Percentiles rank a stretch among this genome's conserved stretches.
phyloP scores from a whole-genome alignment of 2,797 vertebrate genomes.

The Hydrolagus colliei region DNA sequence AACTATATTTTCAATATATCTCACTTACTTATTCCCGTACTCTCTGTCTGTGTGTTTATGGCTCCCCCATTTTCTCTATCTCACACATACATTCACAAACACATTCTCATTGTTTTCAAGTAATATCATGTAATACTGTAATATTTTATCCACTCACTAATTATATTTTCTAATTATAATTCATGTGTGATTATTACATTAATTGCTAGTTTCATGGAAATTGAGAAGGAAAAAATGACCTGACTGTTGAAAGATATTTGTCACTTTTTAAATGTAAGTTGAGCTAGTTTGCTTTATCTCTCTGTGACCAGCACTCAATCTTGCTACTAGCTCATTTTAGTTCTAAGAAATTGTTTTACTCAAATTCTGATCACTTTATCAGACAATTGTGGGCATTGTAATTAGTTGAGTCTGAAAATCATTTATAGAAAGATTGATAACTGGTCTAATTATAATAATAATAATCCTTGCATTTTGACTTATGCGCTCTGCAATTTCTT shows the following conservation, averaged over 20 bases:
- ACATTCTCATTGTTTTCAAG: background rate
- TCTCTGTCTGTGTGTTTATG: background rate
- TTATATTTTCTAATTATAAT: slow-evolving; percentile 10
- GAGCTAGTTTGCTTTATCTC: background rate
- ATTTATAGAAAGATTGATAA: background rate
- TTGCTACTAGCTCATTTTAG: background rate
- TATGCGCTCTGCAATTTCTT: no score
- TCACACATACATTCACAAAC: background rate
- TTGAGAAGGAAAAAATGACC: background rate
- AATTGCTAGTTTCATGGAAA: background rate
- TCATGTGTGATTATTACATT: background rate
- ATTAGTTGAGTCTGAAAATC: background rate
- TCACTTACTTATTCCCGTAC: no score
- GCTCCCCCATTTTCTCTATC: background rate
- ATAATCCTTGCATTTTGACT: no score
- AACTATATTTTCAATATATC: background rate
- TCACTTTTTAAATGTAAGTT: background rate
- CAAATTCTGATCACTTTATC: background rate
- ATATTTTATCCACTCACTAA: background rate
- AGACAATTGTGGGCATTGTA: no score
- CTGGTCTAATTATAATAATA: no score
- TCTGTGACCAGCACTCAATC: background rate
- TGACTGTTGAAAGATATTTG: background rate
- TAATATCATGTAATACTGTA: no score
- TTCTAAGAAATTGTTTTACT: background rate